Evolutionary conservation across 2,113 vertebrate genomes (phyloP).

Genomic region (Parotia lawesii): DNA sequence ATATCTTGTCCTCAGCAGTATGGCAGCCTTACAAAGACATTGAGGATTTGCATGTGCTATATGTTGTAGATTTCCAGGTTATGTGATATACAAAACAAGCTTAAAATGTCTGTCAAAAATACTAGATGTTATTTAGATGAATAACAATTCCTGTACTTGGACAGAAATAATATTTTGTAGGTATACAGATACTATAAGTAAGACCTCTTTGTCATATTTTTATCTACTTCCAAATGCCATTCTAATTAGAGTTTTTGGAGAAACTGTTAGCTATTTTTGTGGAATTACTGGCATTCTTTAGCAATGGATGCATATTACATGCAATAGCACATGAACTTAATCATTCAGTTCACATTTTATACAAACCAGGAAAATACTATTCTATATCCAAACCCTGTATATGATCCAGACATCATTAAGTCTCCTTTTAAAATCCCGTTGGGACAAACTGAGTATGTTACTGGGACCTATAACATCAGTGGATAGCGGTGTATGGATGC

Average conservation of each 20-base stretch:
- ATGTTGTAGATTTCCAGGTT: not conserved
- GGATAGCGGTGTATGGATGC: not conserved
- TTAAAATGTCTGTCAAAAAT: not conserved
- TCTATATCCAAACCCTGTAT: not conserved
- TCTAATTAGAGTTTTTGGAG: not conserved
- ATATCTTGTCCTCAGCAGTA: conserved; percentile 39
- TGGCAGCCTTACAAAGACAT: not conserved
- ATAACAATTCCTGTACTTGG: not conserved
- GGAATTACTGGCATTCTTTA: not conserved
- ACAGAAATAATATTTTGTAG: not conserved
- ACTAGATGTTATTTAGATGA: not conserved
- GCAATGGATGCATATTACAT: not conserved
- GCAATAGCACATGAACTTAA: not conserved
- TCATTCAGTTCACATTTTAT: not conserved
- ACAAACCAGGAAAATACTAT: not conserved
- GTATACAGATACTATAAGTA: not conserved
- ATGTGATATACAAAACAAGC: not conserved
- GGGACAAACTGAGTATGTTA: not conserved
- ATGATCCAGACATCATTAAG: not conserved
- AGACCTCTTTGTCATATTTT: not conserved
- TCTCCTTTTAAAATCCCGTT: not conserved
- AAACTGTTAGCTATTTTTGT: not conserved
- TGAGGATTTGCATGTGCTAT: not conserved
- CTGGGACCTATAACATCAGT: not conserved
- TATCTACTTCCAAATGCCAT: not conserved